phyloP scores from a whole-genome alignment of 2,888 invertebrate genomes.

The Clanis bilineata region DNA sequence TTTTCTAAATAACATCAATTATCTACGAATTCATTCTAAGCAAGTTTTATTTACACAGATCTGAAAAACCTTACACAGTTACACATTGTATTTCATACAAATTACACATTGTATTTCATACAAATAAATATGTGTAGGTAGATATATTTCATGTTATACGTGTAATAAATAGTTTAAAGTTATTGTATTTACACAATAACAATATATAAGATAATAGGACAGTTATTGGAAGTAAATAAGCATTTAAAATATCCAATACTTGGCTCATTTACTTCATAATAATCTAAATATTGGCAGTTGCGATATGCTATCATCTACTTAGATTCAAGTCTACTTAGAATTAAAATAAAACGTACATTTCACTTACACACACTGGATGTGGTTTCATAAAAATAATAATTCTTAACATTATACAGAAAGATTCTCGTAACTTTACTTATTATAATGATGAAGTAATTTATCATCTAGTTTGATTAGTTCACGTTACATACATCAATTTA shows the following conservation, averaged over 20 bases:
- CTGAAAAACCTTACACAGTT: slow-evolving; percentile 4
- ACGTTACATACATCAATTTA: background rate
- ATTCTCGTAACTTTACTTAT: background rate
- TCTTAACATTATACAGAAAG: background rate
- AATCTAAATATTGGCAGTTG: slow-evolving; percentile 53
- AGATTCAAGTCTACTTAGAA: slow-evolving; percentile 31
- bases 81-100: slow-evolving; percentile 1
- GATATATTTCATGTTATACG: background rate
- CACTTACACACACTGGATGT: background rate
- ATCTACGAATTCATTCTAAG: slow-evolving; percentile 39
- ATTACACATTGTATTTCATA: slow-evolving; percentile 2
- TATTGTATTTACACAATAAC: slow-evolving; percentile 16
- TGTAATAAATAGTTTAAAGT: slow-evolving; percentile 19
- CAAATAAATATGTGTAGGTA: background rate
- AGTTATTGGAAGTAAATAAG: slow-evolving; percentile 10
- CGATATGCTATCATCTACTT: slow-evolving; percentile 41
- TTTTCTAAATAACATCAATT: slow-evolving; percentile 55
- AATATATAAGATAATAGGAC: slow-evolving; percentile 17
- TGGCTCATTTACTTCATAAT: slow-evolving; percentile 27
- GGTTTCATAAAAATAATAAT: slow-evolving; percentile 13
- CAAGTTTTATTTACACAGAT: slow-evolving; percentile 40
- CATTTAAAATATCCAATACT: slow-evolving; percentile 11
- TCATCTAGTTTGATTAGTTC: background rate
- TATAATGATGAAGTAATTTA: slow-evolving; percentile 18
- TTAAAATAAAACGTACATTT: slow-evolving; percentile 4